Conservation (phyloP, 2,888 invertebrate genomes). For the Noctua janthina region DNA sequence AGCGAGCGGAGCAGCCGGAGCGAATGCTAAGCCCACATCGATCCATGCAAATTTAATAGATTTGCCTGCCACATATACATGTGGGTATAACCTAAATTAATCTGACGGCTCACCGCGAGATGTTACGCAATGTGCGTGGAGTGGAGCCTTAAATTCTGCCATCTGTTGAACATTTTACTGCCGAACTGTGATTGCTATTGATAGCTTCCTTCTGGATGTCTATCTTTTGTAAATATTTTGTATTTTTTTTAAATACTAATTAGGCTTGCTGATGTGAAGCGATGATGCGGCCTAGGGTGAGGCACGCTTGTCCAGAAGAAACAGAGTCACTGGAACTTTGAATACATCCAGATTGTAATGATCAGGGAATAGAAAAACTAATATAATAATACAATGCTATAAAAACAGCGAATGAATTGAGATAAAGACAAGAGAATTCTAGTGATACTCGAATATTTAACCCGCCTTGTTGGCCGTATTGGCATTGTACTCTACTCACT, state of each 20-base stretch:
- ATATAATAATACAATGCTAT: not conserved
- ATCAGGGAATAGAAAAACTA: not conserved
- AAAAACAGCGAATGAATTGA: not conserved
- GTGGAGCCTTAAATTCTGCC: slow-evolving; percentile 13
- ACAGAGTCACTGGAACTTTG: not conserved
- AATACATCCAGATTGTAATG: not conserved
- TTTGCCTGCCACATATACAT: slow-evolving; percentile 48
- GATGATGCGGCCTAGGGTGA: not conserved
- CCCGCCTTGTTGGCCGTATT: no score
- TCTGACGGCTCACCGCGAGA: slow-evolving; percentile 35
- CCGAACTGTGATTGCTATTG: slow-evolving; percentile 4
- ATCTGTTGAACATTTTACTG: slow-evolving; percentile 27
- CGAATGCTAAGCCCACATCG: slow-evolving; percentile 65
- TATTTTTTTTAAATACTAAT: not conserved
- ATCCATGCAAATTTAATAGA: slow-evolving; percentile 68
- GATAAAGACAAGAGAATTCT: not conserved
- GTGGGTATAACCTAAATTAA: slow-evolving; percentile 53
- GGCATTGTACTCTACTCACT: not conserved
- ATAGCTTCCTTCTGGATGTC: not conserved
- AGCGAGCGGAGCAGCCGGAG: slow-evolving; percentile 53
- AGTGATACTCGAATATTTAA: slow-evolving; percentile 10
- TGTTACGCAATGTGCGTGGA: slow-evolving; percentile 24
- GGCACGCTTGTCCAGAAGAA: not conserved
- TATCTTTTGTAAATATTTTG: not conserved
- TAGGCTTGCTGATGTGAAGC: not conserved